Conservation (phyloP, 2,113 vertebrate species). For the Regulus satrapa region DNA sequence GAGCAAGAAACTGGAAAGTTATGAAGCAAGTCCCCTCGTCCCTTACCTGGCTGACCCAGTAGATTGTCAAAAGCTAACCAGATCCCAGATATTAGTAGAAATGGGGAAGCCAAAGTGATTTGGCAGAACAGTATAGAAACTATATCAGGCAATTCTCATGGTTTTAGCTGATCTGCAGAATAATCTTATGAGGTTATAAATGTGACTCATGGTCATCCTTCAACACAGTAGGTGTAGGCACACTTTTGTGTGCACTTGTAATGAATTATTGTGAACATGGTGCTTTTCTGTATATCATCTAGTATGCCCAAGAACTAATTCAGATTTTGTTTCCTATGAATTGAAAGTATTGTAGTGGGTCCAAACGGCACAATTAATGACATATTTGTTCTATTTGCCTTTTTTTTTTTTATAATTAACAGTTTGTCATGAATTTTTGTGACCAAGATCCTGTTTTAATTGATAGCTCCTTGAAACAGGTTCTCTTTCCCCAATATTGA, state of each 20-base stretch:
- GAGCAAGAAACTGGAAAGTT: background rate
- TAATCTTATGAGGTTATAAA: background rate
- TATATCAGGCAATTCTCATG: background rate
- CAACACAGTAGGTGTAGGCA: background rate
- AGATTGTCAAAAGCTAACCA: background rate
- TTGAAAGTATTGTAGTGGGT: background rate
- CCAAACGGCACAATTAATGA: background rate
- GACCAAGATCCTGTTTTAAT: background rate
- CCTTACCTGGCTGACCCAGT: background rate
- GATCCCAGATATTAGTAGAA: background rate
- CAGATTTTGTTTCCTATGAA: background rate
- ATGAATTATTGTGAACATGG: background rate
- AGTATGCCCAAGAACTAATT: background rate
- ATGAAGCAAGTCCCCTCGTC: background rate
- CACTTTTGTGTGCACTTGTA: fast-evolving
- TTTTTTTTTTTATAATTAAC: background rate
- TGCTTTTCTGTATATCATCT: background rate
- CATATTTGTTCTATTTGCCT: background rate
- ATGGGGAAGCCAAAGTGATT: background rate
- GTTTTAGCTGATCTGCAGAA: background rate
- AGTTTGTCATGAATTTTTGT: background rate
- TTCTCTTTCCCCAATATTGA: background rate
- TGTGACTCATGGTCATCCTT: background rate
- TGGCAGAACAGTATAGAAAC: background rate
- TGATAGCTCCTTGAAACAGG: background rate